A percentile compares a stretch with the other conserved stretches of the same genome.
Evolutionary conservation across 2,797 vertebrate species (phyloP).

Genomic region (Anolis apletophallus): DNA sequence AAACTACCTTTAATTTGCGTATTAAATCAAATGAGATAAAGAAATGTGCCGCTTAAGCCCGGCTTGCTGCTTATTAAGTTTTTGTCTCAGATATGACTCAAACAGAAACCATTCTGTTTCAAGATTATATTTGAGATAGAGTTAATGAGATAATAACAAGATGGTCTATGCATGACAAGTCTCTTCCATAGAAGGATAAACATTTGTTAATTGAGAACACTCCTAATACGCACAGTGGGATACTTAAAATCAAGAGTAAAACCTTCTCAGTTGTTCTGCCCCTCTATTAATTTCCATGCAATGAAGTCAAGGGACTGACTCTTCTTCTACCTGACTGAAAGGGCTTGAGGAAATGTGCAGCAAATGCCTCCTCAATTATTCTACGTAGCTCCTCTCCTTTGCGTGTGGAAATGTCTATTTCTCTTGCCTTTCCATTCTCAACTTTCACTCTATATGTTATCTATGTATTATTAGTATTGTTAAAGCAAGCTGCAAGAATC

Average conservation of each 20-base stretch:
- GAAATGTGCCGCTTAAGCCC: neutral
- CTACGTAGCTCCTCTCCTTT: conserved; percentile 3
- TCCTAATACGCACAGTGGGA: conserved; percentile 25
- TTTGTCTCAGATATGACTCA: neutral
- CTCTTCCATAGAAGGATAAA: conserved; percentile 17
- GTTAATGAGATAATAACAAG: conserved; percentile 7
- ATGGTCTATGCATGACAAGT: conserved; percentile 5
- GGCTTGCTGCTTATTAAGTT: neutral
- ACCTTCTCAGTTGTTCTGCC: conserved; percentile 18
- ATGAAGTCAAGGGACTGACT: conserved; percentile 7
- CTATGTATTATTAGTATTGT: conserved; percentile 19
- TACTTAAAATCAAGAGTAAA: conserved; percentile 37
- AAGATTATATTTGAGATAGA: neutral
- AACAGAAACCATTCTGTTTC: neutral
- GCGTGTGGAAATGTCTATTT: conserved; percentile 13
- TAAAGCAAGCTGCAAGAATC: neutral
- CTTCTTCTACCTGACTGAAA: conserved; percentile 30
- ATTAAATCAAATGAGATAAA: neutral
- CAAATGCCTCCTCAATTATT: conserved; percentile 33
- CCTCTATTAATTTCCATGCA: conserved; percentile 40
- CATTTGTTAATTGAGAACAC: conserved; percentile 26
- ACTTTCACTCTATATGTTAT: neutral
- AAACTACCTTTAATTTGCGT: neutral
- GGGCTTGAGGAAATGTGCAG: conserved; percentile 42
- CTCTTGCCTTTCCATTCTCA: conserved; percentile 12